Conservation (phyloP, 2,888 invertebrate genomes). For the Lepetodrilus schrolli region DNA sequence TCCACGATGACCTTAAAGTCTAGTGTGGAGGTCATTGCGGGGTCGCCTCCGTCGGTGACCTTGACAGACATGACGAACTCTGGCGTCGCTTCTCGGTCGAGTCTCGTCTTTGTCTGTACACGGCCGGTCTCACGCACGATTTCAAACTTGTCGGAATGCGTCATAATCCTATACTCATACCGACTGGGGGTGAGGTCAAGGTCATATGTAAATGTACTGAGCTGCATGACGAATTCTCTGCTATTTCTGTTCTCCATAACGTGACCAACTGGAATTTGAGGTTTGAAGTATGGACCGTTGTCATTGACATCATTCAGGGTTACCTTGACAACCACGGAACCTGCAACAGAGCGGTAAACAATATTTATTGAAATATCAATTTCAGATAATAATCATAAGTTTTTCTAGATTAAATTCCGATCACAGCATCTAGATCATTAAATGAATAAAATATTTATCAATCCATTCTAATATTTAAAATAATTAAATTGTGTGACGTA, state of each 20-base stretch:
- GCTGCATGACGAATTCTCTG: constrained; percentile 51
- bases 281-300: constrained; percentile 89
- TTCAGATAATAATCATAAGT: too few relatives aligned
- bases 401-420: too few relatives aligned
- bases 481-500: too few relatives aligned
- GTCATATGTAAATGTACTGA: constrained; percentile 78
- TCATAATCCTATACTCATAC: constrained; percentile 87
- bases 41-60: constrained; percentile 84
- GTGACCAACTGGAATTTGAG: constrained; percentile 73
- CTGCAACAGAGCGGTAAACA: constrained; percentile 71
- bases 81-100: constrained; percentile 88
- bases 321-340: constrained; percentile 89
- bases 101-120: constrained; percentile 84
- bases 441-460: too few relatives aligned
- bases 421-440: too few relatives aligned
- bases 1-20: constrained; percentile 82
- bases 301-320: constrained; percentile 91
- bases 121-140: constrained; percentile 88
- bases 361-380: too few relatives aligned
- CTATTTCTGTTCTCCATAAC: constrained; percentile 58
- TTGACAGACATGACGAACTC: constrained; percentile 85
- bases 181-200: constrained; percentile 92
- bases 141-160: constrained; percentile 83
- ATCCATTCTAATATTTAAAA: too few relatives aligned
- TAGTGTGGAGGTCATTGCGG: constrained; percentile 88